phyloP scores from a whole-genome alignment of 2,113 vertebrate genomes.

The Embiotoca jacksoni region DNA sequence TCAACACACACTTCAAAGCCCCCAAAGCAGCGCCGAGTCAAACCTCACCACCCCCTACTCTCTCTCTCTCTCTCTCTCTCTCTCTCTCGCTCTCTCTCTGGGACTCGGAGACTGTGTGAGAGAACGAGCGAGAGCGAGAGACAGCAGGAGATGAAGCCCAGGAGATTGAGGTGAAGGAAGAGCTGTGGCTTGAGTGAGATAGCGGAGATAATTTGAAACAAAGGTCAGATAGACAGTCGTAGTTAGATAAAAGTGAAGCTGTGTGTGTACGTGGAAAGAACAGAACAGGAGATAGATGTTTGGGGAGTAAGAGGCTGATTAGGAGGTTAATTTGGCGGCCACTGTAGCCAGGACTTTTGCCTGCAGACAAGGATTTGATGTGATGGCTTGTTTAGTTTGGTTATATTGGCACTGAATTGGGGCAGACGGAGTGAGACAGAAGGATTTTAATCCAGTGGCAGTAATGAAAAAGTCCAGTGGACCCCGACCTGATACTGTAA shows the following conservation, averaged over 20 bases:
- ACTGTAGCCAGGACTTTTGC: constrained; percentile 63
- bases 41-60: constrained; percentile 70
- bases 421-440: constrained; percentile 70
- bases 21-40: constrained; percentile 77
- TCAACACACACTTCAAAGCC: constrained; percentile 94
- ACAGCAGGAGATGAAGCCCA: constrained; percentile 59
- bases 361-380: constrained; percentile 75
- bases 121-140: constrained; percentile 50
- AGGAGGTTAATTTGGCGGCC: constrained; percentile 76
- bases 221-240: constrained; percentile 55
- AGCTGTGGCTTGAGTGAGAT: constrained; percentile 63
- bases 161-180: constrained; percentile 60
- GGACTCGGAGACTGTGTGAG: constrained; percentile 67
- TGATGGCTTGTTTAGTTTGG: constrained; percentile 84
- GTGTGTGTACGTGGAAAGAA: constrained; percentile 42
- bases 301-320: constrained; percentile 65
- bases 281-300: constrained; percentile 65
- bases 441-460: constrained; percentile 72
- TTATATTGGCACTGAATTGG: constrained; percentile 77
- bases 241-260: constrained; percentile 46
- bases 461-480: constrained; percentile 78
- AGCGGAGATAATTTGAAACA: constrained; percentile 55
- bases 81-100: constrained; percentile 65
- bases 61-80: constrained; percentile 54
- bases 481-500: constrained; percentile 73